Evolutionary conservation across 2,113 vertebrate genomes (phyloP).

Genomic region (Tachysurus fulvidraco): DNA sequence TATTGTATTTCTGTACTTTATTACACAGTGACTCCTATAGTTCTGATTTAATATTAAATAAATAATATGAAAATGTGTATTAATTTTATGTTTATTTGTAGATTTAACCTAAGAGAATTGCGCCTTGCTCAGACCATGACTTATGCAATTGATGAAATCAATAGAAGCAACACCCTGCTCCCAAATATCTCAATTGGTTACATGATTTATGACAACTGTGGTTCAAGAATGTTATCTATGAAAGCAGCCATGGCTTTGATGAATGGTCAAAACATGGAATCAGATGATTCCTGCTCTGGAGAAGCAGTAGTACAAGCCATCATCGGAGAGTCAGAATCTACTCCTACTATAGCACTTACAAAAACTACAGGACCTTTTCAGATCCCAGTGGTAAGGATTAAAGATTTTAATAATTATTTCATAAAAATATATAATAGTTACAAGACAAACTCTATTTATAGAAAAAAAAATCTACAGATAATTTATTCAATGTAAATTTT

Average conservation of each 20-base stretch:
- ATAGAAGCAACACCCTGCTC: conserved; percentile 65
- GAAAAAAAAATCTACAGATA: too few species aligned
- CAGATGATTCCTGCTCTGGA: conserved; percentile 47
- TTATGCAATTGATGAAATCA: conserved; percentile 76
- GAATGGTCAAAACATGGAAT: conserved; percentile 60
- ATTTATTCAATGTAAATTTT: too few species aligned
- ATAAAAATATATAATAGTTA: neutral
- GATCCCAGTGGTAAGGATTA: conserved; percentile 70
- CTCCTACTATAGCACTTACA: conserved; percentile 69
- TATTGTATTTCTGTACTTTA: neutral
- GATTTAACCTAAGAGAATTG: conserved; percentile 70
- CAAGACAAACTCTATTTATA: too few species aligned
- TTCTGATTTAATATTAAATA: neutral
- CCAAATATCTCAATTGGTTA: conserved; percentile 71
- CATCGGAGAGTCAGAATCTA: conserved; percentile 74
- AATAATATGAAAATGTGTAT: neutral
- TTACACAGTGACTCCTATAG: neutral
- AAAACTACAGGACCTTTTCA: conserved; percentile 68
- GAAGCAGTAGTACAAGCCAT: conserved; percentile 65
- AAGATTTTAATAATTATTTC: neutral
- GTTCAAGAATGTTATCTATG: conserved; percentile 68
- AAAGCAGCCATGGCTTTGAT: conserved; percentile 70
- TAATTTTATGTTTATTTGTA: conserved; percentile 31
- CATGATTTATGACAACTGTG: conserved; percentile 73
- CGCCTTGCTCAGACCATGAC: conserved; percentile 74